Percentiles rank a stretch among this genome's conserved stretches.
Evolutionary conservation across 1,140 invertebrate genomes (phyloP).

Genomic region (Drosophila saltans): DNA sequence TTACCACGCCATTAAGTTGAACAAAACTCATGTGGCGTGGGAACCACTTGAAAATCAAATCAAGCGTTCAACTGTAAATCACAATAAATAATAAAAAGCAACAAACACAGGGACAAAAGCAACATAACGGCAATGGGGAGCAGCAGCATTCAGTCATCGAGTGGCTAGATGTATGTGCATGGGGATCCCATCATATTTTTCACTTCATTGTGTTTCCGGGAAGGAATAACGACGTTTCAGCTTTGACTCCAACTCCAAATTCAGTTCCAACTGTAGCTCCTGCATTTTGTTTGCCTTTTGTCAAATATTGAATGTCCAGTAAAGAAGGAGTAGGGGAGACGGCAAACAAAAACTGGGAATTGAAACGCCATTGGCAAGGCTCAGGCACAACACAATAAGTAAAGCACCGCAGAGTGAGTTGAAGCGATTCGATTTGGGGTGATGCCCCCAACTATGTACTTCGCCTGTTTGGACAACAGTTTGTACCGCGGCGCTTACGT

Average conservation of each 20-base stretch:
- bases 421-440: background rate
- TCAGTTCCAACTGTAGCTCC: slow-evolving; percentile 10
- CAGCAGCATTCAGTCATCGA: slow-evolving; percentile 31
- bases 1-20: slow-evolving; percentile 2
- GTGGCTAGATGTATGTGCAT: slow-evolving; percentile 40
- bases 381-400: slow-evolving; percentile 28
- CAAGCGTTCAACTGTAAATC: slow-evolving; percentile 83
- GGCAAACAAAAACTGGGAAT: slow-evolving; percentile 10
- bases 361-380: slow-evolving; percentile 31
- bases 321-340: slow-evolving; percentile 1
- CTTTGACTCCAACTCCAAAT: slow-evolving; percentile 17
- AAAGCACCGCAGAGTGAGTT: slow-evolving; percentile 13
- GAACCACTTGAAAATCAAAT: slow-evolving; percentile 83
- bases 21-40: slow-evolving; percentile 52
- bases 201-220: slow-evolving; percentile 77
- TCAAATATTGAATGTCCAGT: slow-evolving; percentile 67
- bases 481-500: slow-evolving; percentile 76
- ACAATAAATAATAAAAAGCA: slow-evolving; percentile 82
- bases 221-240: slow-evolving; percentile 22
- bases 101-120: slow-evolving; percentile 12
- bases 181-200: slow-evolving; percentile 74
- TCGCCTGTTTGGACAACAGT: slow-evolving; percentile 37
- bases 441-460: background rate
- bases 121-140: background rate
- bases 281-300: slow-evolving; percentile 44